These are phyloP conservation scores for Drosophila algonquin DNA, from an alignment of 2,888 invertebrate genomes.

Conservation along the genomic window DNA sequence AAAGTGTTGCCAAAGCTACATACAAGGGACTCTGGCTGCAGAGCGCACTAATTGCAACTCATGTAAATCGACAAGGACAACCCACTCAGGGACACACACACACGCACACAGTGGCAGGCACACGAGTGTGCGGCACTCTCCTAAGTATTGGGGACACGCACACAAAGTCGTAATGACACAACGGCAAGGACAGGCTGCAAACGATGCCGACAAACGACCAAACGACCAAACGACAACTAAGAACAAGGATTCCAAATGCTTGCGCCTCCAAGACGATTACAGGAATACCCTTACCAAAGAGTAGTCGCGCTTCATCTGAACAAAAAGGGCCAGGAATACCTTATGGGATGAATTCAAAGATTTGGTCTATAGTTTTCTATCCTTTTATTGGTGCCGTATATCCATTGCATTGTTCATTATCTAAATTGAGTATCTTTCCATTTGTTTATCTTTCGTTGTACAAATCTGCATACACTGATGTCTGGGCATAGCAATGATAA, in stretches of 20 bases:
- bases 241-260: constrained; percentile 25
- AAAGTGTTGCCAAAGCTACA: constrained; percentile 66
- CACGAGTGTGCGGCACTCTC: not conserved
- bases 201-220: constrained; percentile 52
- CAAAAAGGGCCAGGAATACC: not conserved
- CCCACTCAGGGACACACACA: constrained; percentile 31
- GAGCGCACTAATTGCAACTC: constrained; percentile 75
- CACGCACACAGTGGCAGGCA: not conserved
- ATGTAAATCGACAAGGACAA: constrained; percentile 75
- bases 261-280: not conserved
- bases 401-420: no score
- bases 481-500: no score
- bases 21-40: constrained; percentile 58
- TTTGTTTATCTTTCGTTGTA: not conserved
- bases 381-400: no score
- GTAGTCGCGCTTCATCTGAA: no score
- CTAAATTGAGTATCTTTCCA: not conserved
- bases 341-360: no score
- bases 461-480: no score
- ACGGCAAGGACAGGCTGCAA: constrained; percentile 58
- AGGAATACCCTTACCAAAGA: constrained; percentile 10
- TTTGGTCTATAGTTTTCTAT: no score
- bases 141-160: constrained; percentile 27
- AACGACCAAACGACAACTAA: constrained; percentile 47
- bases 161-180: constrained; percentile 64